Conservation (phyloP, 2,888 invertebrate species). For the Ornithoptera alexandrae region DNA sequence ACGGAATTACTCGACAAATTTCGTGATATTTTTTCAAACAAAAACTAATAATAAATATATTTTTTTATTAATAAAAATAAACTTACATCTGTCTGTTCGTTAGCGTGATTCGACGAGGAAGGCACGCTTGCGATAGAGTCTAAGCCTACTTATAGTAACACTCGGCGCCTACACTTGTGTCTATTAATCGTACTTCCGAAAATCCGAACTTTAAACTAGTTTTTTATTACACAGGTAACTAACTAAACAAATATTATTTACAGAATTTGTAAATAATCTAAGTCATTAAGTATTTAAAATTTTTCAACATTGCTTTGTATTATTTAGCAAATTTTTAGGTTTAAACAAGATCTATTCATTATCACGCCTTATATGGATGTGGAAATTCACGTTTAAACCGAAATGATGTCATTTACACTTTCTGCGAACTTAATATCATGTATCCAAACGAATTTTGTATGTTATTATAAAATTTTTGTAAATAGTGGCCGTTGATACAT, state of each 20-base stretch:
- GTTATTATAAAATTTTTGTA: no score
- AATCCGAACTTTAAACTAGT: conserved; percentile 2
- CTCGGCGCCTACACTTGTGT: conserved; percentile 59
- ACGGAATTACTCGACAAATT: background rate
- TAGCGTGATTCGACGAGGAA: conserved; percentile 56
- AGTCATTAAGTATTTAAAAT: background rate
- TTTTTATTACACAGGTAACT: background rate
- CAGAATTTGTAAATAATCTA: background rate
- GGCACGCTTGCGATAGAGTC: conserved; percentile 49
- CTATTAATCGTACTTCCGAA: conserved; percentile 14
- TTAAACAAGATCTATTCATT: conserved; percentile 6
- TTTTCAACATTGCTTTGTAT: background rate
- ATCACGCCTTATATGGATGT: conserved; percentile 26
- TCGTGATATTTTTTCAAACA: background rate
- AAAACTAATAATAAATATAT: background rate
- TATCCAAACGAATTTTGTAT: no score
- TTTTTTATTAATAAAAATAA: conserved; percentile 34
- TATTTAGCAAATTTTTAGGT: background rate
- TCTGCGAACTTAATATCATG: conserved; percentile 22
- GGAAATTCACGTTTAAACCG: conserved; percentile 12
- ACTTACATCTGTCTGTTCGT: conserved; percentile 62
- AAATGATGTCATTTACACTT: conserved; percentile 43
- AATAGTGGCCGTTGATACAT: no score
- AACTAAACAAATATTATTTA: background rate
- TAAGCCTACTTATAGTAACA: conserved; percentile 61